phyloP scores from a whole-genome alignment of 2,888 invertebrate genomes.

The Cerastoderma edule region DNA sequence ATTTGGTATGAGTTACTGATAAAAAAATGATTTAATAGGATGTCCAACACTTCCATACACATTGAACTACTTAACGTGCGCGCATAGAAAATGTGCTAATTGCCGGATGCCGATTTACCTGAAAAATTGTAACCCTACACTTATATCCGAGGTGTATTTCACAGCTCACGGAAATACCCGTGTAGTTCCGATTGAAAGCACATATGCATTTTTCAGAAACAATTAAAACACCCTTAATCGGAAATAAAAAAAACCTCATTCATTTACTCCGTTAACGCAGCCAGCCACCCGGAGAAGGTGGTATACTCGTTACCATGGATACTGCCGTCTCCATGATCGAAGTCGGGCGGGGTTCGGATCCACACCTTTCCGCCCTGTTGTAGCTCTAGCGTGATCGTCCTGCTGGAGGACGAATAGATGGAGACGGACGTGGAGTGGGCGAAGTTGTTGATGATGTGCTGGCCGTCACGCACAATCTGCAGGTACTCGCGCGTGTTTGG shows the following conservation, averaged over 20 bases:
- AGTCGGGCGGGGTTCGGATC: slow-evolving; percentile 15
- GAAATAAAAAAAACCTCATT: neutral
- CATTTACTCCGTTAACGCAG: neutral
- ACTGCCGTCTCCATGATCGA: slow-evolving; percentile 9
- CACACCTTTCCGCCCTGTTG: slow-evolving; percentile 9
- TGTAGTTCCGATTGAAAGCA: no score
- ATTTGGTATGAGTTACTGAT: no score
- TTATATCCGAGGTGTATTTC: no score
- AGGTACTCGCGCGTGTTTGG: slow-evolving; percentile 6
- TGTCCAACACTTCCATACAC: no score
- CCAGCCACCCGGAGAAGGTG: slow-evolving; percentile 10
- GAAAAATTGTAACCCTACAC: no score
- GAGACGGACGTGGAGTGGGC: slow-evolving; percentile 1
- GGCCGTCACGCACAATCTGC: slow-evolving; percentile 6
- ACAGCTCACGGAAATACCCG: no score
- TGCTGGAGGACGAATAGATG: neutral
- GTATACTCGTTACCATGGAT: slow-evolving; percentile 9
- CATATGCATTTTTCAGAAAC: no score
- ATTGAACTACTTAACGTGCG: no score
- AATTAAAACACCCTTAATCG: neutral
- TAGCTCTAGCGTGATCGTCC: slow-evolving; percentile 6
- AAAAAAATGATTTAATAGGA: no score
- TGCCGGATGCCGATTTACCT: no score
- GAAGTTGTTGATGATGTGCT: slow-evolving; percentile 15
- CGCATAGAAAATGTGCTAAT: no score